Evolutionary conservation across 2,888 invertebrate species (phyloP).

Genomic region (Crematogaster levior): DNA sequence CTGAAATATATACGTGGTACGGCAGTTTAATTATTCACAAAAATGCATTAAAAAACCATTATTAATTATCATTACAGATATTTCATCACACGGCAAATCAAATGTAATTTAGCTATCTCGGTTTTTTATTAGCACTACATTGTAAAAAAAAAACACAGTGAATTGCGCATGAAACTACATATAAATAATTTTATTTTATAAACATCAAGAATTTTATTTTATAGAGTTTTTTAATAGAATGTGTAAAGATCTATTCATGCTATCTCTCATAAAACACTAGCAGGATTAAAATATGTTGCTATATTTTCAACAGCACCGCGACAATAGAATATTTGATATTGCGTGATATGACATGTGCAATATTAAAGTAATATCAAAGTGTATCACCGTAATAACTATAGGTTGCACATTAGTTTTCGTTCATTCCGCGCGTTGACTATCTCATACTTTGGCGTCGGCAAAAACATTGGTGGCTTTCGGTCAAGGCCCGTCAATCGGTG

Average conservation of each 20-base stretch:
- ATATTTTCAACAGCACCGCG: background rate
- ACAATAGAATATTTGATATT: constrained; percentile 36
- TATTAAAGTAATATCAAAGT: constrained; percentile 16
- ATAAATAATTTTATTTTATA: constrained; percentile 12
- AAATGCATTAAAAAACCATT: constrained; percentile 11
- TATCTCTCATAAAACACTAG: background rate
- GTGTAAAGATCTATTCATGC: background rate
- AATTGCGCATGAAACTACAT: background rate
- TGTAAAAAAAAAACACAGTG: constrained; percentile 16
- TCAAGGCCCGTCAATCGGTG: constrained; percentile 73
- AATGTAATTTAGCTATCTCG: constrained; percentile 11
- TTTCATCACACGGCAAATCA: background rate
- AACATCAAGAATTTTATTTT: no score
- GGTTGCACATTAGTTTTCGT: background rate
- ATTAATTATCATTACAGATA: constrained; percentile 7
- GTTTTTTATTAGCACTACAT: background rate
- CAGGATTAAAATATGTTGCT: constrained; percentile 17
- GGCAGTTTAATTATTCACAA: constrained; percentile 9
- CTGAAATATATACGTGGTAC: constrained; percentile 13
- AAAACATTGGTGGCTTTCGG: constrained; percentile 65
- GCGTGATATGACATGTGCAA: background rate
- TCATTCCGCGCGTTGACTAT: background rate
- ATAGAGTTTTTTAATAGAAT: background rate
- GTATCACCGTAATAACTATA: background rate
- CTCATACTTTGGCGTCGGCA: constrained; percentile 39